Percentiles rank a stretch among this genome's conserved stretches.
Conservation (phyloP, 2,888 invertebrate genomes). For the Melipona beecheii region DNA sequence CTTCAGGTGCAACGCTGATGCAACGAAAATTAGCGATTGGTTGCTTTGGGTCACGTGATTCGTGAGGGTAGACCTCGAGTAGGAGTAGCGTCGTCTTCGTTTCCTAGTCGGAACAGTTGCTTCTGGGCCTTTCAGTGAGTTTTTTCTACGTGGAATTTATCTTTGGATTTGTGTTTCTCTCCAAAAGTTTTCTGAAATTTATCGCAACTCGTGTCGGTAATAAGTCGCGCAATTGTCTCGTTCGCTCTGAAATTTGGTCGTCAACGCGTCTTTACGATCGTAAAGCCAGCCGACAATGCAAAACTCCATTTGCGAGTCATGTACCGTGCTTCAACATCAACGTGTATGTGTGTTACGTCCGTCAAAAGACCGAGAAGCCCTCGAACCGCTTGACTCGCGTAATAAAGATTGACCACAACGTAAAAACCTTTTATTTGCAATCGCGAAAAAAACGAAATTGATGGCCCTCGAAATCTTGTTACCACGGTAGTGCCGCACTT, state of each 20-base stretch:
- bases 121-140: too few species aligned
- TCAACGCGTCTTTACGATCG: conserved; percentile 50
- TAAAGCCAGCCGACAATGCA: conserved; percentile 21
- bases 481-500: neutral
- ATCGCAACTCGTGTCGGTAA: too few species aligned
- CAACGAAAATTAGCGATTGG: too few species aligned
- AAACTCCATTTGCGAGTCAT: conserved; percentile 24
- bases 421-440: neutral
- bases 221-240: conserved; percentile 10
- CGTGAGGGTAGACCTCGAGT: too few species aligned
- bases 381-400: conserved; percentile 23
- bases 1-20: too few species aligned
- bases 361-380: neutral
- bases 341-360: conserved; percentile 20
- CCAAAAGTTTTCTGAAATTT: too few species aligned
- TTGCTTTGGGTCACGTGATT: too few species aligned
- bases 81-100: too few species aligned
- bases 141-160: too few species aligned
- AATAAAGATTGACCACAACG: conserved; percentile 30
- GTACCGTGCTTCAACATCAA: conserved; percentile 30
- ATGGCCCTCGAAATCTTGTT: conserved; percentile 16
- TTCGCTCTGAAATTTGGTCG: conserved; percentile 27
- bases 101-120: too few species aligned
- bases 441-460: neutral
- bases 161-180: too few species aligned